Evolutionary conservation across 2,888 invertebrate species (phyloP).

Genomic region (Heliconius cydno): DNA sequence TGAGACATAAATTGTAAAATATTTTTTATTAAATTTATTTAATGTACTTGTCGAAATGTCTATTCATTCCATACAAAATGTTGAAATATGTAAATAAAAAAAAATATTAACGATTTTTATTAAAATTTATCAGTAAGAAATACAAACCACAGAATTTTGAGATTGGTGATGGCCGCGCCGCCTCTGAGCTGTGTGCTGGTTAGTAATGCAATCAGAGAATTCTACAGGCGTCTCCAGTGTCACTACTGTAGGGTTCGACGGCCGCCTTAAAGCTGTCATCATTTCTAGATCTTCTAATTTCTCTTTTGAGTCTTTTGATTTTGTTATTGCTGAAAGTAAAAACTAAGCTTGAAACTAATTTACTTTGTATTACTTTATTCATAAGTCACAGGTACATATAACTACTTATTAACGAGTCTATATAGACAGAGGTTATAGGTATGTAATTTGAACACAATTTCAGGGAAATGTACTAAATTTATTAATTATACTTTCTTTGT

Average conservation of each 20-base stretch:
- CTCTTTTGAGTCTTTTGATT: slow-evolving; percentile 84
- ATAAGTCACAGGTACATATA: background rate
- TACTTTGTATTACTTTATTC: background rate
- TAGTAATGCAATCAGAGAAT: slow-evolving; percentile 85
- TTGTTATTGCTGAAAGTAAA: slow-evolving; percentile 81
- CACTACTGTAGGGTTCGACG: slow-evolving; percentile 74
- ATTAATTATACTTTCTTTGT: no score
- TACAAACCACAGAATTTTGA: slow-evolving; percentile 16
- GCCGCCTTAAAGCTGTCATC: slow-evolving; percentile 74
- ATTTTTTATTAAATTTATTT: no score
- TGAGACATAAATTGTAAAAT: no score
- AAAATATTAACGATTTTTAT: background rate
- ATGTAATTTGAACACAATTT: no score
- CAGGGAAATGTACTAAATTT: no score
- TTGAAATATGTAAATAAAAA: background rate
- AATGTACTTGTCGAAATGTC: no score
- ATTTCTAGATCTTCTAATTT: slow-evolving; percentile 82
- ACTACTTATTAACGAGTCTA: no score
- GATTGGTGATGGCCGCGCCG: slow-evolving; percentile 20
- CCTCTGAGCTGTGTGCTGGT: slow-evolving; percentile 81
- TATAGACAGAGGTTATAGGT: no score
- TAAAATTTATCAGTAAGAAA: background rate
- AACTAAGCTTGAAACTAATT: background rate
- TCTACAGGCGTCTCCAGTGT: slow-evolving; percentile 77
- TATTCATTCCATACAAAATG: background rate